Evolutionary conservation across 2,113 vertebrate species (phyloP), one percentile per base, ranked within the genome.

Genomic region (Cyphotilapia sp.): DNA sequence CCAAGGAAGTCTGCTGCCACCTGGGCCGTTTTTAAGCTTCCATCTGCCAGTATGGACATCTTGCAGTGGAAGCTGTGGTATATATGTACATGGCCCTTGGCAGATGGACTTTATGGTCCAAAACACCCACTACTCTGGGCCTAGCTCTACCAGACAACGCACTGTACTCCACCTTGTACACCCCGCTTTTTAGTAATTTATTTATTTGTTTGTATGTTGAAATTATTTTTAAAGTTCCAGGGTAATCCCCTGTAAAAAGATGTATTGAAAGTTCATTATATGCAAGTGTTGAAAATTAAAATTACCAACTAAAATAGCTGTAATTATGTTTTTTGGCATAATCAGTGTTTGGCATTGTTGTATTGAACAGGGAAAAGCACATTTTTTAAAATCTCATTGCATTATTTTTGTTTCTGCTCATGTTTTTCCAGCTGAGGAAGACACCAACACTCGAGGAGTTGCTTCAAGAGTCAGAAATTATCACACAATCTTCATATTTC

Each of bases 371-470:
- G 38, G 38, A 9, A 17, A 31, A 71, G 54, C 2, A 27, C 1
- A 1, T 56, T 51, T 84, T 38, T 47, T 3, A 0, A 63, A 63
- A 35, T 56, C 14, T 86, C 4, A 51, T 56, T 5, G 22, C 31
- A 4, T 45, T 22, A 71, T 69, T 33, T 51, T 53, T 49, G 19
- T 49, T 31, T 49, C 11, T 49, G 27, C 13, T 83, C 16, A 31
- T 83, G 17, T 82, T 74, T 69, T 81, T 95, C 51, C 88, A 96
- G 96, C 78, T 94, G 7, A 93, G 95, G 83, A 94, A 82, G 31
- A 94, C 85, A 9, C 94, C 93, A 24, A 96, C 96, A 33, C 83
- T 96, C 8, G 90, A 95, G 27, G 94, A 96, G 40, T 92, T 96
- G 17, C 90, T 96, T 89, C 85, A 90, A 69, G 95, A 95, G 57